These are phyloP conservation scores for Falco berigora DNA, from an alignment of 2,797 vertebrate species.

Conservation along the genomic window DNA sequence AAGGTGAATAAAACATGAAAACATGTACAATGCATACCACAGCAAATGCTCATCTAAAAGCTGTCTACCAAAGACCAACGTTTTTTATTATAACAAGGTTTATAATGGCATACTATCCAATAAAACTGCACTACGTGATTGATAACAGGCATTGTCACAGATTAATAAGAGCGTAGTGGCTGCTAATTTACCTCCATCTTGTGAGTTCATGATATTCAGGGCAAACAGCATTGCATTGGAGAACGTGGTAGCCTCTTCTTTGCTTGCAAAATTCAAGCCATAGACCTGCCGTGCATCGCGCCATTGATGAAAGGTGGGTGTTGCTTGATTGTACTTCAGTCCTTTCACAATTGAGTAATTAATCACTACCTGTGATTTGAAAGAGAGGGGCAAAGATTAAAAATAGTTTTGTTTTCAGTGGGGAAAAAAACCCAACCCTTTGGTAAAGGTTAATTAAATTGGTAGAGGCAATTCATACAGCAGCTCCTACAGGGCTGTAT, in stretches of 20 bases:
- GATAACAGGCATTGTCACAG: not conserved
- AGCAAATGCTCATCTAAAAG: not conserved
- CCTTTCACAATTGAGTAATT: conserved; percentile 99
- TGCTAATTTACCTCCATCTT: conserved; percentile 82
- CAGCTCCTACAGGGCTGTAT: not conserved
- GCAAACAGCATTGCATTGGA: conserved; percentile 97
- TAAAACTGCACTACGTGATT: not conserved
- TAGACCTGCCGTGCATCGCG: conserved; percentile 96
- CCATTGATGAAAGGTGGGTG: conserved; percentile 98
- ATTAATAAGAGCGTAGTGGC: not conserved
- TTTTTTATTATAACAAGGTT: not conserved
- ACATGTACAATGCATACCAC: not conserved
- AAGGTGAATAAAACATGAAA: not conserved
- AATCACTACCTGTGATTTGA: conserved; percentile 88
- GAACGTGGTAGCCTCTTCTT: conserved; percentile 95
- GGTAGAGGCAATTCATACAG: not conserved
- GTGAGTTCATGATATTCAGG: conserved; percentile 94
- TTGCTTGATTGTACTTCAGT: conserved; percentile 98
- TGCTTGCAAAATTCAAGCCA: conserved; percentile 96
- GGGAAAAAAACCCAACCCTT: not conserved
- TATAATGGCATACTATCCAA: not conserved
- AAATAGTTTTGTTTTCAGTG: not conserved
- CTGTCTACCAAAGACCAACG: not conserved
- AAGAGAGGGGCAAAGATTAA: conserved; percentile 14
- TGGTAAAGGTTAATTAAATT: not conserved